Evolutionary conservation across 2,113 vertebrate genomes (phyloP).

Genomic region (Eurystomus gularis): DNA sequence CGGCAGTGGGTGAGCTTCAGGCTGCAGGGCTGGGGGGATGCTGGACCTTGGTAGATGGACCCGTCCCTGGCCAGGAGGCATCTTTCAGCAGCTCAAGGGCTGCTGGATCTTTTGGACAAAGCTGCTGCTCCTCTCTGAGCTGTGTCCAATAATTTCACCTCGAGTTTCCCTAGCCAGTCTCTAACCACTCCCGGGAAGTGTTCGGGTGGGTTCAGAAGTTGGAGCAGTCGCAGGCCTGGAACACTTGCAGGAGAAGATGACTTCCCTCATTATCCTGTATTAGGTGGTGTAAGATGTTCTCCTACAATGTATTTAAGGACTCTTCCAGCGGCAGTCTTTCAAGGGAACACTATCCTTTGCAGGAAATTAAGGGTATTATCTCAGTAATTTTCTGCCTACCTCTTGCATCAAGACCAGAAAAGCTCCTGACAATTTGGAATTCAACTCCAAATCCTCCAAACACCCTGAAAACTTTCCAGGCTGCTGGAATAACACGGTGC

Average conservation of each 20-base stretch:
- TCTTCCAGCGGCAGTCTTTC: background rate
- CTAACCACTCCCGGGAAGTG: background rate
- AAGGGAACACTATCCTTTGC: background rate
- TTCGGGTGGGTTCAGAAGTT: rapidly evolving
- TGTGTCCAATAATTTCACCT: background rate
- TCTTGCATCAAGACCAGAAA: background rate
- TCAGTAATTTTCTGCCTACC: background rate
- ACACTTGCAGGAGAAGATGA: rapidly evolving
- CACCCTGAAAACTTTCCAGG: background rate
- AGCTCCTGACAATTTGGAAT: background rate
- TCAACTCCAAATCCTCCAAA: background rate
- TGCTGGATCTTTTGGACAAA: background rate
- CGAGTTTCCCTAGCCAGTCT: rapidly evolving
- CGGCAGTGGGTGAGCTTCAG: background rate
- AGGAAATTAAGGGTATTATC: background rate
- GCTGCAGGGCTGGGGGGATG: background rate
- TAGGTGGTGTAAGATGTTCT: background rate
- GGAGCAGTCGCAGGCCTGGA: background rate
- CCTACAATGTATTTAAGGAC: background rate
- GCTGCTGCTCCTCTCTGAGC: background rate
- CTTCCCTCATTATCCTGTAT: background rate
- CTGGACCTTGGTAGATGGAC: rapidly evolving
- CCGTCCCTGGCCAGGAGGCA: rapidly evolving
- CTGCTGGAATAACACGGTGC: background rate
- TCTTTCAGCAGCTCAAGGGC: background rate